Evolutionary conservation across 2,113 vertebrate genomes (phyloP), one percentile per base, ranked within the genome.

Genomic region (Sarotherodon lohbergeri): DNA sequence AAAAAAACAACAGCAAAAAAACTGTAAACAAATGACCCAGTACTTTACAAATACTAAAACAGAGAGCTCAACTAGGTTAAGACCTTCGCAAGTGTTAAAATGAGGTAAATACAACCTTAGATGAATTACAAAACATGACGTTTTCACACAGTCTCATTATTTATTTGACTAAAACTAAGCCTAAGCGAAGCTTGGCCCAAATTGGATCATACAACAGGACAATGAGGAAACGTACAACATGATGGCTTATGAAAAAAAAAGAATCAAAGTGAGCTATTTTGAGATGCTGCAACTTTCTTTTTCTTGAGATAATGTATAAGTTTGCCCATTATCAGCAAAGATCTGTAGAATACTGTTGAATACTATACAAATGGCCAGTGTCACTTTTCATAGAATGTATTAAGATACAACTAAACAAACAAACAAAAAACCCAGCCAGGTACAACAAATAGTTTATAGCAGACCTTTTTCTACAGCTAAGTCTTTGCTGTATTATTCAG

Each of bases 391-490:
- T 76, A 29, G 22, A 48, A 4, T 48, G 41, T 29, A 17, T 73
- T 24, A 73, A 73, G 22, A 43, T 29, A 73, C 41, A 71, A 46
- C 11, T 22, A 68, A 68, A 22, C 9, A 39, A 63, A 19, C 41
- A 27, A 52, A 50, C 24, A 4, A n/a, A 22, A 41, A 1, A 0
- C 16, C 59, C 59, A 6, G 29, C 16, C 59, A 16, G 13, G 19
- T 13, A 39, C 34, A 71, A 43, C 3, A 24, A 41, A 68, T 68
- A 8, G 11, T 14, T 59, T 59, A 32, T 59, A 59, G 57, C 3
- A 4, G 24, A 13, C 5, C 24, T 24, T 4, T 48, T 48, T 76
- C 14, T 29, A 27, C 9, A 48, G 22, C 39, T 48, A 27, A 17
- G 1, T 48, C 41, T 41, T 43, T 71, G 36, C 36, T 43, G n/a